phyloP scores from a whole-genome alignment of 2,113 vertebrate genomes.

The Tetrax tetrax region DNA sequence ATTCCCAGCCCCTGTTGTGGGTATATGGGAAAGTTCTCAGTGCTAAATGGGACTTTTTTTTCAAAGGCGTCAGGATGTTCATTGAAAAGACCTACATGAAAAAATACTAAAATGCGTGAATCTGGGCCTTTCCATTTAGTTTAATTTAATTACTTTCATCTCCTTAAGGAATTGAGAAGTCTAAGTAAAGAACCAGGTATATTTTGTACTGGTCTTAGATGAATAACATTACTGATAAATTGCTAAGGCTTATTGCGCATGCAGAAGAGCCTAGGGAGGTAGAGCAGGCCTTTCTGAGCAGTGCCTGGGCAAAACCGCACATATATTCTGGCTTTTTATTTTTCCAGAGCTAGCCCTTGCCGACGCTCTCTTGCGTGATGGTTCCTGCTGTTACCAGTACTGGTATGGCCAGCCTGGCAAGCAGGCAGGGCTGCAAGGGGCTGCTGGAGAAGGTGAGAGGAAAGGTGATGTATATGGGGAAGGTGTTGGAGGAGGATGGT shows the following conservation, averaged over 20 bases:
- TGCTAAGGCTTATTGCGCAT: background rate
- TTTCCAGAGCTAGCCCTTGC: background rate
- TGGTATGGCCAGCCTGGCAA: background rate
- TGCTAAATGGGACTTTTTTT: background rate
- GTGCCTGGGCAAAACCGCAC: background rate
- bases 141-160: background rate
- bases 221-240: background rate
- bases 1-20: background rate
- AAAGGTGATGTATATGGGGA: background rate
- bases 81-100: background rate
- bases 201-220: background rate
- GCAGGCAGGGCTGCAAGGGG: background rate
- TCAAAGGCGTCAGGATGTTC: background rate
- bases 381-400: background rate
- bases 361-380: fast-evolving
- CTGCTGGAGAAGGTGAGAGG: background rate
- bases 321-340: background rate
- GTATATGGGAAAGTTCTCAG: background rate
- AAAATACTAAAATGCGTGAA: background rate
- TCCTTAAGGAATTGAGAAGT: background rate
- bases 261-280: background rate
- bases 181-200: background rate
- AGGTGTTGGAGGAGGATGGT: background rate
- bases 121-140: background rate
- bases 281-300: background rate